Conservation (phyloP, 2,113 vertebrate genomes). For the Pachyramphus minor region DNA sequence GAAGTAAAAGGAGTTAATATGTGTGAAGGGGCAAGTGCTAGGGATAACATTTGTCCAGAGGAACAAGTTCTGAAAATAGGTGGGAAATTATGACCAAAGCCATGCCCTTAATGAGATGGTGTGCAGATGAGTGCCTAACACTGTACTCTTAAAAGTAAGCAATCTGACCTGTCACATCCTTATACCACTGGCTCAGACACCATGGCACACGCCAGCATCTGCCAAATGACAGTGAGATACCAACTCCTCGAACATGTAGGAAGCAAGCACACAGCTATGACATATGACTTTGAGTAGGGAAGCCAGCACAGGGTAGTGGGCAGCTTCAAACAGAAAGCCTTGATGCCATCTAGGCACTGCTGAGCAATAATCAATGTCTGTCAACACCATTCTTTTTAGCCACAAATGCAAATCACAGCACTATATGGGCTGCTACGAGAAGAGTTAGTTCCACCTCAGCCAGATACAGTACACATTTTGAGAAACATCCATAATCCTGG, state of each 20-base stretch:
- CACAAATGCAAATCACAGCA: neutral
- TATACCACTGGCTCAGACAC: neutral
- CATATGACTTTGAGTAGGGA: neutral
- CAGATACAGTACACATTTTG: neutral
- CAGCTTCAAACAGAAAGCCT: neutral
- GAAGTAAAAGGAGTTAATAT: neutral
- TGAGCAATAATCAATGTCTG: neutral
- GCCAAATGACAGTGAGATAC: neutral
- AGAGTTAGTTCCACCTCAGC: neutral
- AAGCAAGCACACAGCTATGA: neutral
- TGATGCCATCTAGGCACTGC: neutral
- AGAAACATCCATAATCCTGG: neutral
- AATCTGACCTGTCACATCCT: neutral
- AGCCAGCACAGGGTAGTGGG: accelerated
- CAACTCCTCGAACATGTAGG: neutral
- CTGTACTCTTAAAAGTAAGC: too few species aligned
- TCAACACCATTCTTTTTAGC: neutral
- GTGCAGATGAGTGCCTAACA: neutral
- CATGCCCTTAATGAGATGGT: neutral
- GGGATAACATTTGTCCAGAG: neutral
- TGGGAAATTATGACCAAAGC: neutral
- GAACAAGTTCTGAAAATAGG: neutral
- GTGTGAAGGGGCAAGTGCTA: neutral
- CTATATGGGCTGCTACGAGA: neutral
- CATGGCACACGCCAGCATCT: neutral